Conservation (phyloP, 2,113 vertebrate genomes). For the Odocoileus hemionus region DNA sequence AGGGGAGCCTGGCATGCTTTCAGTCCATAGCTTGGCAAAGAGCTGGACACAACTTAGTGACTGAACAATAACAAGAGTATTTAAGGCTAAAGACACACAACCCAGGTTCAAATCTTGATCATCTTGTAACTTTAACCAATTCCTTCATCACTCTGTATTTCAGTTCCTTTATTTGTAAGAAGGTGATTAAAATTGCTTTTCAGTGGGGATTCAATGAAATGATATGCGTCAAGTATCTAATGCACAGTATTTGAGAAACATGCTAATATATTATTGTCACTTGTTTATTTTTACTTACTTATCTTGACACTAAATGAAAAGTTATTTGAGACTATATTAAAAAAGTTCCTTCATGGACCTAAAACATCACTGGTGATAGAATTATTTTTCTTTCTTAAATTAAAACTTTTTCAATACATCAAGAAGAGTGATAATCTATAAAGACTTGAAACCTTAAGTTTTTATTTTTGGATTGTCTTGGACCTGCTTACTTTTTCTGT, state of each 20-base stretch:
- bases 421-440: neutral
- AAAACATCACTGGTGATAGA: neutral
- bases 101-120: neutral
- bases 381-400: slow-evolving; percentile 41
- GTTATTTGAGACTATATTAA: neutral
- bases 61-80: neutral
- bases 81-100: neutral
- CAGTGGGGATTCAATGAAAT: neutral
- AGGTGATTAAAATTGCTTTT: neutral
- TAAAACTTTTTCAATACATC: slow-evolving; percentile 18
- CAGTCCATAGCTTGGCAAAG: neutral
- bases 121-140: neutral
- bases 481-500: slow-evolving; percentile 7
- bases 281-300: slow-evolving; percentile 19
- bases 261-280: neutral
- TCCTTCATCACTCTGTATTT: neutral
- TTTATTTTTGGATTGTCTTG: slow-evolving; percentile 50
- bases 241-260: neutral
- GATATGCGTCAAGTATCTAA: neutral
- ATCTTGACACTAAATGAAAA: slow-evolving; percentile 7
- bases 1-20: neutral
- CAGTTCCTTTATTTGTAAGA: neutral
- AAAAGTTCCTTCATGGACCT: neutral
- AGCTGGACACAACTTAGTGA: neutral
- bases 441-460: neutral